Evolutionary conservation across 2,113 vertebrate genomes (phyloP), one percentile per base, ranked within the genome.

Genomic region (Ceyx melanurus): DNA sequence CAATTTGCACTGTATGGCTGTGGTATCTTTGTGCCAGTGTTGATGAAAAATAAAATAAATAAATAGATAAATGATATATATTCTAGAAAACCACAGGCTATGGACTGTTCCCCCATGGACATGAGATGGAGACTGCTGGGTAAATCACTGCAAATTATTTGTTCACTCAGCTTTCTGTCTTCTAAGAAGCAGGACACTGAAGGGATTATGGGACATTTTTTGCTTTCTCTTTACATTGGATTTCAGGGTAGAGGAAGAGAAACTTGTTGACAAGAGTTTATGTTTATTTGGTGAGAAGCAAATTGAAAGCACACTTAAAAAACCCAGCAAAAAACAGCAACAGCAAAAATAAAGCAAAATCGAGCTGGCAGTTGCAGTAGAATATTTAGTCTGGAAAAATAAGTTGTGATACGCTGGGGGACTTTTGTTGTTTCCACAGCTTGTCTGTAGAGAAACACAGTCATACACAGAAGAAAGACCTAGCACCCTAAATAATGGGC

Each of bases 221-320:
- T 83, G 26, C 40, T 65, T 90, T 85, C 25, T 80, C 40, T 72
- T 90, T 91, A 66, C 28, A 56, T 79, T 28, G 58, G 62, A 60
- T 82, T 89, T 89, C 37, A 43, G 54, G 8, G 42, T 23, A 79
- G 74, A 92, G 51, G 22, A 85, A 72, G 28, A 82, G 28, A 86
- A 89, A 74, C 46, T 77, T 91, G 75, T 42, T 91, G 92, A 92
- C 51, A 92, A 93, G 51, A 77, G 67, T 93, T 85, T 77, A 25
- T 92, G 67, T 82, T 85, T 87, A 87, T 82, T 93, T 92, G 67
- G 58, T 79, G 60, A 92, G 84, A 80, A 93, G 43, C 15, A 93
- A 88, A 93, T 91, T 77, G 78, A 87, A 96, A 91, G 86, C 71
- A 94, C 11, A 35, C 91, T 92, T 78, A 2, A 87, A 84, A 92